A percentile compares a stretch with the other conserved stretches of the same genome.
These are phyloP conservation scores for Heliconius erato DNA, from an alignment of 2,888 invertebrate species.

Conservation along the genomic window DNA sequence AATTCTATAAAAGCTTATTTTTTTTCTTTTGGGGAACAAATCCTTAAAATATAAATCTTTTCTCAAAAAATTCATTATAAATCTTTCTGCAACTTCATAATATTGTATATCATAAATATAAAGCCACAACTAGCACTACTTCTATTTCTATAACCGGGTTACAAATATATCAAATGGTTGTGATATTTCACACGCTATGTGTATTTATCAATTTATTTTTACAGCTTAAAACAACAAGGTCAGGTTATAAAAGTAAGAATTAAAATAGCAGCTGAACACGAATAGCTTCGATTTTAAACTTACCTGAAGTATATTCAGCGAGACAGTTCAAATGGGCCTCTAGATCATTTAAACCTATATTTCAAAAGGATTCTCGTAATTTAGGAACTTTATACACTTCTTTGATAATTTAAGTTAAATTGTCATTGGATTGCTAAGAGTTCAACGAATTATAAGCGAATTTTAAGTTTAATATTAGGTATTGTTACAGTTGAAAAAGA, in stretches of 20 bases:
- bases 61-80: too few species aligned
- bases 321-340: slow-evolving; percentile 22
- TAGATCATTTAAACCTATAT: slow-evolving; percentile 16
- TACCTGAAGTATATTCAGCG: slow-evolving; percentile 12
- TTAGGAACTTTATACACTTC: not conserved
- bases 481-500: too few species aligned
- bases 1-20: too few species aligned
- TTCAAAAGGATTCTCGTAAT: slow-evolving; percentile 15
- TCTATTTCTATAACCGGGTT: slow-evolving; percentile 16
- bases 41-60: too few species aligned
- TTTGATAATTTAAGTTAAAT: not conserved
- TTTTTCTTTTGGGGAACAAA: too few species aligned
- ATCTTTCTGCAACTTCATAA: not conserved
- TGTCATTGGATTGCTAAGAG: not conserved
- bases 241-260: slow-evolving; percentile 20
- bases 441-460: too few species aligned
- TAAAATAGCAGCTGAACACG: slow-evolving; percentile 22
- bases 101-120: not conserved
- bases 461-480: too few species aligned
- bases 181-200: slow-evolving; percentile 28
- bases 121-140: not conserved
- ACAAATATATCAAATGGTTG: slow-evolving; percentile 13
- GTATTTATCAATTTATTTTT: slow-evolving; percentile 26
- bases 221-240: slow-evolving; percentile 25
- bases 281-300: slow-evolving; percentile 20